phyloP scores from a whole-genome alignment of 1,140 invertebrate genomes.

The Pantala flavescens region DNA sequence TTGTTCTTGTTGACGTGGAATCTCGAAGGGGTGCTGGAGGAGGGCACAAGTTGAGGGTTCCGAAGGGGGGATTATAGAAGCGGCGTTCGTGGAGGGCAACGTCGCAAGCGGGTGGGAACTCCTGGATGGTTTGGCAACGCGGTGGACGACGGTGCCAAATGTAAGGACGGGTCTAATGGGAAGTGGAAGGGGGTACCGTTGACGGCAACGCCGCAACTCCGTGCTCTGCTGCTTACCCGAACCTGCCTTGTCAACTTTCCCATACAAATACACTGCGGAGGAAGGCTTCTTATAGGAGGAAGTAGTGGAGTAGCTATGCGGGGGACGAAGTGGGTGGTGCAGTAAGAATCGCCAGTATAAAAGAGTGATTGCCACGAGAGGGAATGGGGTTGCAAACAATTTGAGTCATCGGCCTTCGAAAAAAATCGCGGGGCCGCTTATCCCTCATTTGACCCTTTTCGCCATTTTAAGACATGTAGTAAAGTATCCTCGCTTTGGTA shows the following conservation, averaged over 20 bases:
- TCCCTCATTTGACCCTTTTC: too few species aligned
- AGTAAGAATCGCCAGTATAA: too few species aligned
- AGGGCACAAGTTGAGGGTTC: neutral
- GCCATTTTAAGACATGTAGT: too few species aligned
- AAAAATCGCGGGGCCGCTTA: too few species aligned
- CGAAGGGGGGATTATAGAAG: neutral
- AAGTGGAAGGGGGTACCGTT: neutral
- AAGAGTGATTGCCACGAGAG: too few species aligned
- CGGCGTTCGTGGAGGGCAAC: neutral
- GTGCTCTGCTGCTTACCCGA: slow-evolving; percentile 6
- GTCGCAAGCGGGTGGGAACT: neutral
- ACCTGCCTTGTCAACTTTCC: slow-evolving; percentile 7
- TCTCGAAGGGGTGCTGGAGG: neutral
- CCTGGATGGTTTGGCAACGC: neutral
- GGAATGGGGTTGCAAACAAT: too few species aligned
- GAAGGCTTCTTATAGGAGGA: neutral
- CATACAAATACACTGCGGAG: slow-evolving; percentile 1
- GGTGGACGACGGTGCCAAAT: neutral
- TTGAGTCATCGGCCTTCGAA: too few species aligned
- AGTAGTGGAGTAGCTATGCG: neutral
- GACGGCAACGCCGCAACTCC: neutral
- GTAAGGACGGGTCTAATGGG: neutral
- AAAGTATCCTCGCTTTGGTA: too few species aligned
- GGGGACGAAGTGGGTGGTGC: neutral
- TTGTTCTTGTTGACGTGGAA: neutral